phyloP scores from a whole-genome alignment of 1,140 invertebrate species.

The Araneus ventricosus region DNA sequence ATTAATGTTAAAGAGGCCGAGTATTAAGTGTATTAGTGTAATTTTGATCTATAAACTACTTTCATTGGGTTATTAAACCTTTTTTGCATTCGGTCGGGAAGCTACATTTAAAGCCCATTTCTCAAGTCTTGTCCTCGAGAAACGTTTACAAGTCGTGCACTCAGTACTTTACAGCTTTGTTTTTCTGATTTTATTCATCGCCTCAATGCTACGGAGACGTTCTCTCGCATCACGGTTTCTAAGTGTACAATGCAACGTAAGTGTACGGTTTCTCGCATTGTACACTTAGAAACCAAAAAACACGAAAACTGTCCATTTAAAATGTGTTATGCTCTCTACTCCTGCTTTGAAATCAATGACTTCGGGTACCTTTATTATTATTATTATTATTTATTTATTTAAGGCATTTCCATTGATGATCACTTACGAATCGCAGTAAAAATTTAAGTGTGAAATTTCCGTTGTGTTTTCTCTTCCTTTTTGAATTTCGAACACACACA shows the following conservation, averaged over 20 bases:
- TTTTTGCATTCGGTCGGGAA: background rate
- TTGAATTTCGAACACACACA: too few species aligned
- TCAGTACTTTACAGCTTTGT: background rate
- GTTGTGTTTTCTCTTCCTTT: too few species aligned
- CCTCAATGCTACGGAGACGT: background rate
- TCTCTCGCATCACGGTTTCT: background rate
- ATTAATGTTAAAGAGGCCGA: too few species aligned
- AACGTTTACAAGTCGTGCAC: background rate
- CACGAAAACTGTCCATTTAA: background rate
- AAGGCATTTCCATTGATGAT: background rate
- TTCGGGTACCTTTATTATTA: background rate
- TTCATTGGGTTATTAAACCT: background rate
- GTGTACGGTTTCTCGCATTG: background rate
- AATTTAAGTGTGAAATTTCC: too few species aligned
- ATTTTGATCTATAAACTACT: background rate
- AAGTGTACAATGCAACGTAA: too few species aligned
- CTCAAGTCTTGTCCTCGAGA: background rate
- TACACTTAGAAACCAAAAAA: background rate
- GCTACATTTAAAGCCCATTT: background rate
- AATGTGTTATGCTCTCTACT: background rate
- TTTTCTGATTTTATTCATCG: constrained; percentile 17
- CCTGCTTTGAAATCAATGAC: background rate
- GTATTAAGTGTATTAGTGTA: too few species aligned
- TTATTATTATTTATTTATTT: too few species aligned
- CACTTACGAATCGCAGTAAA: too few species aligned